Percentiles rank a stretch among this genome's conserved stretches.
These are phyloP conservation scores for Beaufortia kweichowensis DNA, from an alignment of 2,113 vertebrate genomes.

Conservation along the genomic window DNA sequence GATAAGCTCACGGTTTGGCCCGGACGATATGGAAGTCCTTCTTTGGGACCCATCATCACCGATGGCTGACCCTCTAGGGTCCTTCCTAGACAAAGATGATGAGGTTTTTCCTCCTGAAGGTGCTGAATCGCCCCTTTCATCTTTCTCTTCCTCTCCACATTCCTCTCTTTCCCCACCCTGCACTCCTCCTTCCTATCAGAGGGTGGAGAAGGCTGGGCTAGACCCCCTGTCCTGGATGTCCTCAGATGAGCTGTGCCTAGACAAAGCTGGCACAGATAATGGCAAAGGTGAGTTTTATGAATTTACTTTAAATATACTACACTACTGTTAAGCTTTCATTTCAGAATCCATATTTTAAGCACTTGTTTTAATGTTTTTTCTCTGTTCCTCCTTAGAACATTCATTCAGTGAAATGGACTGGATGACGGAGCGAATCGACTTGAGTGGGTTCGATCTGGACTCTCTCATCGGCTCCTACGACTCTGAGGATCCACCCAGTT, in stretches of 20 bases:
- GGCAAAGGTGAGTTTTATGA: conserved; percentile 77
- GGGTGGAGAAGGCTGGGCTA: conserved; percentile 63
- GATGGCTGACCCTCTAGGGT: conserved; percentile 84
- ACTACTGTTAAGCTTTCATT: neutral
- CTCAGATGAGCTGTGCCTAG: conserved; percentile 75
- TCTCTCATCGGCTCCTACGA: conserved; percentile 82
- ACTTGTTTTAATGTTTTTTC: neutral
- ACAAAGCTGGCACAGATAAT: conserved; percentile 65
- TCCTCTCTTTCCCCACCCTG: conserved; percentile 59
- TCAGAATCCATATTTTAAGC: neutral
- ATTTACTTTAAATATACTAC: too few relatives aligned
- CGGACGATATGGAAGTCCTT: conserved; percentile 84
- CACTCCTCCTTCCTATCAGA: conserved; percentile 49
- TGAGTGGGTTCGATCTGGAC: conserved; percentile 89
- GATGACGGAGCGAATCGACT: conserved; percentile 92
- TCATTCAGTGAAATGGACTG: conserved; percentile 87
- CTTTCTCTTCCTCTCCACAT: conserved; percentile 62
- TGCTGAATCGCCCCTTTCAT: conserved; percentile 61
- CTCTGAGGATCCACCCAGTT: conserved; percentile 78
- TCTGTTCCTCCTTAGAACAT: conserved; percentile 72
- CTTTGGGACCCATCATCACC: conserved; percentile 86
- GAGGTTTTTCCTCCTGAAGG: conserved; percentile 74
- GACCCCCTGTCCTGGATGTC: conserved; percentile 79
- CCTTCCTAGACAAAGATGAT: conserved; percentile 71
- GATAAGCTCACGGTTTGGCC: conserved; percentile 90